Percentiles rank a stretch among this genome's conserved stretches.
These are phyloP conservation scores for Tetragnatha montana DNA, from an alignment of 2,888 invertebrate genomes.

Conservation along the genomic window DNA sequence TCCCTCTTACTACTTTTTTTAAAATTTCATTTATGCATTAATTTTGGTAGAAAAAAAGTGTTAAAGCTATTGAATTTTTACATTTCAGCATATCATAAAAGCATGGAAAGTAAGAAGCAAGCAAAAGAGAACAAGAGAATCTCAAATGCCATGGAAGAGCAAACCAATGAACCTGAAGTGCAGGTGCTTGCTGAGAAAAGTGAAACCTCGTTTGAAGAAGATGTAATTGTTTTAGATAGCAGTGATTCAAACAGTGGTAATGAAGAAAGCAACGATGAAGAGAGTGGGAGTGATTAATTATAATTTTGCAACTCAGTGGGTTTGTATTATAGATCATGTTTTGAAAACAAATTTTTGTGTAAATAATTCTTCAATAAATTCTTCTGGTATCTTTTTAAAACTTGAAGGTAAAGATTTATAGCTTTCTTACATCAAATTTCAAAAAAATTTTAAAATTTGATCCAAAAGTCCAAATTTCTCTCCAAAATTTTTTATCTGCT, in stretches of 20 bases:
- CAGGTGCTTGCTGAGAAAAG: not conserved
- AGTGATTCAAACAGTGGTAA: slow-evolving; percentile 45
- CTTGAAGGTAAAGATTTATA: not conserved
- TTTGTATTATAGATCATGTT: not conserved
- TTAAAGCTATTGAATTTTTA: not conserved
- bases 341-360: not conserved
- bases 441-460: no score
- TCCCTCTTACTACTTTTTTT: not conserved
- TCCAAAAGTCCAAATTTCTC: no score
- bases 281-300: slow-evolving; percentile 2
- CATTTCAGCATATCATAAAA: slow-evolving; percentile 48
- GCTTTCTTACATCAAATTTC: not conserved
- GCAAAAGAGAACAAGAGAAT: slow-evolving; percentile 57
- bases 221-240: slow-evolving; percentile 40
- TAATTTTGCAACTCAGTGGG: not conserved
- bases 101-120: slow-evolving; percentile 59
- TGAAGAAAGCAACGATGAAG: slow-evolving; percentile 22
- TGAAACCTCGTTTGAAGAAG: not conserved
- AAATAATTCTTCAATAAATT: not conserved
- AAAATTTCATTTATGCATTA: not conserved
- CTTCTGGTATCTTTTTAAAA: not conserved
- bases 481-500: no score
- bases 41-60: not conserved
- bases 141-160: slow-evolving; percentile 26
- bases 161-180: slow-evolving; percentile 34